Conservation (phyloP, 2,113 vertebrate genomes). For the Odontesthes bonariensis region DNA sequence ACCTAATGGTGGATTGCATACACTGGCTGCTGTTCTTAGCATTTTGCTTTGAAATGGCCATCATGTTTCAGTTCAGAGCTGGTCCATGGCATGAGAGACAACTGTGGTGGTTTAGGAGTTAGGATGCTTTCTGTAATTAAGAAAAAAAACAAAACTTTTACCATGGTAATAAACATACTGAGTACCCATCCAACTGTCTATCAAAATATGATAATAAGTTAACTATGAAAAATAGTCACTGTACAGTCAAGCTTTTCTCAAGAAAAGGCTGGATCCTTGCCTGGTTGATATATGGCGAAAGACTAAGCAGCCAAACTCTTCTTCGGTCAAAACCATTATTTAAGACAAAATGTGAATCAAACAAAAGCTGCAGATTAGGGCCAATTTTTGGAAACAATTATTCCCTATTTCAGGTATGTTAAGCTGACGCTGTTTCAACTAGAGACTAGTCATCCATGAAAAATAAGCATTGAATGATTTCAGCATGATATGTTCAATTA, state of each 20-base stretch:
- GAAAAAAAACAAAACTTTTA: background rate
- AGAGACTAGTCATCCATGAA: background rate
- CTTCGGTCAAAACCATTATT: too few relatives aligned
- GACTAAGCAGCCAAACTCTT: too few relatives aligned
- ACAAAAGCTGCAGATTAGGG: too few relatives aligned
- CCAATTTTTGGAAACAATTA: too few relatives aligned
- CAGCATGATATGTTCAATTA: background rate
- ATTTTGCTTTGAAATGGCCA: slow-evolving; percentile 68
- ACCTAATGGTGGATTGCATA: slow-evolving; percentile 61
- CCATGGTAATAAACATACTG: background rate
- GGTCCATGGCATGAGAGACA: background rate
- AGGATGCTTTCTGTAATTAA: background rate
- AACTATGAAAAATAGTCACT: background rate
- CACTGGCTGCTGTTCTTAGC: slow-evolving; percentile 63
- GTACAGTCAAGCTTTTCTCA: background rate
- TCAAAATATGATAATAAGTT: too few relatives aligned
- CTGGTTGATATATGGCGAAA: too few relatives aligned
- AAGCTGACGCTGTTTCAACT: slow-evolving; percentile 14
- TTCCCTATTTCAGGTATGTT: too few relatives aligned
- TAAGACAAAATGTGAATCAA: too few relatives aligned
- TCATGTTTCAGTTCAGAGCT: slow-evolving; percentile 29
- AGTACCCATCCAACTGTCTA: background rate
- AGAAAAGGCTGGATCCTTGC: too few relatives aligned
- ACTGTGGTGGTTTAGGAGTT: slow-evolving; percentile 1
- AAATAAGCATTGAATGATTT: background rate